Conservation (phyloP, 2,888 invertebrate species). For the Limnephilus rhombicus region DNA sequence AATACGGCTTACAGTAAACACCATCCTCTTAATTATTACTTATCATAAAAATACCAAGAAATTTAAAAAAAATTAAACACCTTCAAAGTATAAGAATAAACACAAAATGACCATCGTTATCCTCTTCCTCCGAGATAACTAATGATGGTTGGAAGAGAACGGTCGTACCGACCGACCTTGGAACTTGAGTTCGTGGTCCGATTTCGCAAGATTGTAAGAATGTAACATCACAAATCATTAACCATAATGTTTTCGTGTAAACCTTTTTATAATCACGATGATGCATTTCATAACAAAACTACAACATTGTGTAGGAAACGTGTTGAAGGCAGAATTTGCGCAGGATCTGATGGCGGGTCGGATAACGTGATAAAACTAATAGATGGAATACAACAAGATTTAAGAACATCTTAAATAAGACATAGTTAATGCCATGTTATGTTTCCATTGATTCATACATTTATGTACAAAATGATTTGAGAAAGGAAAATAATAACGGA, state of each 20-base stretch:
- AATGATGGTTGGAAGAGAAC: slow-evolving; percentile 53
- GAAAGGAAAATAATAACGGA: no score
- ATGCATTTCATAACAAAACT: slow-evolving; percentile 4
- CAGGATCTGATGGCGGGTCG: neutral
- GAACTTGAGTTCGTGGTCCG: slow-evolving; percentile 36
- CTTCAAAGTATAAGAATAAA: neutral
- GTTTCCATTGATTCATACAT: neutral
- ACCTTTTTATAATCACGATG: slow-evolving; percentile 5
- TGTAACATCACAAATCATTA: slow-evolving; percentile 45
- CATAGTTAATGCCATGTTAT: neutral
- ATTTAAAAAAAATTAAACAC: neutral
- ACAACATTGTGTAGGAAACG: neutral
- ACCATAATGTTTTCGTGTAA: slow-evolving; percentile 32
- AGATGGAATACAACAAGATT: neutral
- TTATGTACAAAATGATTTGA: no score
- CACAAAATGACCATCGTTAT: slow-evolving; percentile 49
- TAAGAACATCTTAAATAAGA: neutral
- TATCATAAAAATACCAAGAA: neutral
- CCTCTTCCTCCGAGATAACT: slow-evolving; percentile 49
- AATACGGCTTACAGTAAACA: no score
- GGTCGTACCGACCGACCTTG: slow-evolving; percentile 19
- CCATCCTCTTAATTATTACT: no score
- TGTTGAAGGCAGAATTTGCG: neutral
- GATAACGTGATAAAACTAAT: slow-evolving; percentile 1
- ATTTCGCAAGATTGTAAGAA: slow-evolving; percentile 45